Base-by-base conservation (phyloP, 2,797 vertebrate genomes). In the Denticeps clupeoides region DNA sequence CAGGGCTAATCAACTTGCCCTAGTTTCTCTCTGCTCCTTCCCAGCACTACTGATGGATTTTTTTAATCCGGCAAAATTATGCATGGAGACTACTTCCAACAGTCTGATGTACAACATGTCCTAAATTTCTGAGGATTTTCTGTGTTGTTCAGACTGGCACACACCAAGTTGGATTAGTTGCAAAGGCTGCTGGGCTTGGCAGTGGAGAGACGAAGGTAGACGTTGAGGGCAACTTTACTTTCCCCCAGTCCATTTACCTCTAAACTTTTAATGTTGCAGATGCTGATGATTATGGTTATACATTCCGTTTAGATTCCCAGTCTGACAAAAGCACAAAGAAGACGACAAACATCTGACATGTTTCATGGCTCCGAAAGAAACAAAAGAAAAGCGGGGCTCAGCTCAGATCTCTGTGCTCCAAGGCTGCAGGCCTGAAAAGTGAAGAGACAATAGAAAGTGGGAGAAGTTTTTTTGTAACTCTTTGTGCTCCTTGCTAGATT, bases 11-110 rank as follows among this genome's bases (percentile, higher is more conserved):
- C 41, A 54, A 50, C 55, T 38, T 67, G 60, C 47, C 59, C 53
- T 64, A 56, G 60, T 66, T 66, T 59, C 48, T 42, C 49, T 45
- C 41, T 61, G 27, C 65, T 58, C 49, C 53, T 50, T 64, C 65
- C 9, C 56, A 57, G 49, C 61, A 53, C 50, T 58, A 42, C 16
- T 60, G 54, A 61, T 54, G 43, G 40, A 29, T 62, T 23, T 33
- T 43, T 49, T 35, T 55, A 56, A 62, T 52, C 32, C 42, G 33
- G 22, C 49, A 52, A 58, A 47, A 61, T 58, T n/a, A n/a, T 59
- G 49, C 25, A 27, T 12, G n/a, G 53, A 47, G 53, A 62, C 49
- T 47, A 28, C 23, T 50, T 55, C 24, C 56, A 45, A 44, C 46
- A 62, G 59, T 61, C 40, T 46, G 40, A n/a, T 29, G 43, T 42